phyloP scores from a whole-genome alignment of 2,113 vertebrate genomes.

The Bufo bufo region DNA sequence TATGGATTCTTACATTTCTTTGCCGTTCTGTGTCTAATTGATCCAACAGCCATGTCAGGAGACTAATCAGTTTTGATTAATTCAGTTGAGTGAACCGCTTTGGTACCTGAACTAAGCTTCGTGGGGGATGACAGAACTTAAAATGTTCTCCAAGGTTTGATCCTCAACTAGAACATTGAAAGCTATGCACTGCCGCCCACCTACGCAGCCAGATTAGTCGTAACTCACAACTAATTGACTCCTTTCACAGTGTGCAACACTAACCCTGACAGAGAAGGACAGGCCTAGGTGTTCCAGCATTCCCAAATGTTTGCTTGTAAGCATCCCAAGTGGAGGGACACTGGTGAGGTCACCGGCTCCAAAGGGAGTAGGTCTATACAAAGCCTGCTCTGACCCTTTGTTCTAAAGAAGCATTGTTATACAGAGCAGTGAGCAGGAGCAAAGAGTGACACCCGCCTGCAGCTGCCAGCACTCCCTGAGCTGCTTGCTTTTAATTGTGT shows the following conservation, averaged over 20 bases:
- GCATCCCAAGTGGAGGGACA: conserved; percentile 4
- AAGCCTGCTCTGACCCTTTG: conserved; percentile 36
- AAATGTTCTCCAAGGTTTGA: conserved; percentile 60
- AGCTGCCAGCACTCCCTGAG: background rate
- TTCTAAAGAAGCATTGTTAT: conserved; percentile 42
- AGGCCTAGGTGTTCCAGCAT: conserved; percentile 43
- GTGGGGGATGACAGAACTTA: conserved; percentile 46
- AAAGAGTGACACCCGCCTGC: conserved; percentile 37
- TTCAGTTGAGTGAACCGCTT: conserved; percentile 64
- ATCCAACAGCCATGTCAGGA: conserved; percentile 54
- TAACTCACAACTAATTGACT: conserved; percentile 68
- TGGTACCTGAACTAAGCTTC: conserved; percentile 60
- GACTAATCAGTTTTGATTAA: conserved; percentile 67
- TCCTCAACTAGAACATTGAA: conserved; percentile 48
- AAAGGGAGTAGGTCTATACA: conserved; percentile 47
- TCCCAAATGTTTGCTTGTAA: conserved; percentile 35
- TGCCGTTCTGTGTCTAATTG: conserved; percentile 61
- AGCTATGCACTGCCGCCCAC: conserved; percentile 55
- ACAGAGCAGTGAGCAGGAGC: conserved; percentile 54
- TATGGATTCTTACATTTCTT: conserved; percentile 57
- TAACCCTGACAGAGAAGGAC: conserved; percentile 33
- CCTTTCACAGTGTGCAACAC: conserved; percentile 59
- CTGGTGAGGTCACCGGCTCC: conserved; percentile 63
- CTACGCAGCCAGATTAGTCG: conserved; percentile 58
- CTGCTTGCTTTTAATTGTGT: conserved; percentile 48